Evolutionary conservation across 1,140 invertebrate genomes (phyloP), one percentile per base, ranked within the genome.

Genomic region (Penaeus japonicus): DNA sequence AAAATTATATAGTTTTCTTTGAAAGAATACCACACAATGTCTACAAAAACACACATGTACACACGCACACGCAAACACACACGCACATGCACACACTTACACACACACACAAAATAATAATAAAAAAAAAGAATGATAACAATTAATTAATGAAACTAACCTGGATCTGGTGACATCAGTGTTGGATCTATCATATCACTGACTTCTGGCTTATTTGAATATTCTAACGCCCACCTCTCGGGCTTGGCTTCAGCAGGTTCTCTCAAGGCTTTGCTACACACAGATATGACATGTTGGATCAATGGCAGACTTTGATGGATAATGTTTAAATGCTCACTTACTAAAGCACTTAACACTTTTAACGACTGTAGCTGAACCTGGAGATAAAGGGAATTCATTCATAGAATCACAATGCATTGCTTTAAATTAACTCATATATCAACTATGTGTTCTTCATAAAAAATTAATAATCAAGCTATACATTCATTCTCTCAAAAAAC

Each of bases 351-450:
- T 57, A 90, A 70, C 30, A 90, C 84, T 62, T 89, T 89, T 27
- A 90, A 65, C 39, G 90, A 89, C 73, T 90, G 87, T 2, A 90
- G 73, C 73, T 87, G 84, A 24, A 89, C 90, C 87, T 90, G 87
- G 5, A 12, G 10, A 47, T 15, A 7, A 7, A 47, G 47, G 15
- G 10, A 47, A 47, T 47, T n/a, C n/a, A n/a, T n/a, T n/a, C n/a
- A n/a, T n/a, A n/a, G n/a, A n/a, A n/a, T n/a, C n/a, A n/a, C 47
- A 47, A 47, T 47, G 47, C n/a, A n/a, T n/a, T n/a, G 47, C 10
- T 47, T 47, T 47, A 1, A 47, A 47, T 47, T 7, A 47, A 3
- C n/a, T n/a, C n/a, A n/a, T n/a, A n/a, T n/a, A n/a, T n/a, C n/a
- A n/a, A n/a, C n/a, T n/a, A n/a, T n/a, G n/a, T n/a, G n/a, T n/a